These are phyloP conservation scores for Rutilus rutilus DNA, from an alignment of 2,113 vertebrate genomes.

Conservation along the genomic window DNA sequence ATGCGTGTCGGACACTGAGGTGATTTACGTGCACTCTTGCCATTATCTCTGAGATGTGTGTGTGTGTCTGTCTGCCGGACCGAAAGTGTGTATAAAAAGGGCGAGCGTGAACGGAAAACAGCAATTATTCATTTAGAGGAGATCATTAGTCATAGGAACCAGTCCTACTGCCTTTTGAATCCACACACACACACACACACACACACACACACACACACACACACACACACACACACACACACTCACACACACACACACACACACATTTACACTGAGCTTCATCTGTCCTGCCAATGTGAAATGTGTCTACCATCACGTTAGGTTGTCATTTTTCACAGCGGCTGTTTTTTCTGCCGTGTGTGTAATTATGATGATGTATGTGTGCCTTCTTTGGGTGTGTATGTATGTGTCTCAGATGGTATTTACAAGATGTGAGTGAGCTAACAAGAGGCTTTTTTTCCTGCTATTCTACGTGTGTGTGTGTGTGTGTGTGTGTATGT, in stretches of 20 bases:
- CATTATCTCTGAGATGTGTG: conserved; percentile 43
- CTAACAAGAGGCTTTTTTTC: conserved; percentile 39
- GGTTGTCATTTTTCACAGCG: conserved; percentile 46
- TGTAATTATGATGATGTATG: conserved; percentile 44
- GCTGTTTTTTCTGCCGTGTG: conserved; percentile 15
- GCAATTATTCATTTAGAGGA: conserved; percentile 59
- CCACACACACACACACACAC: conserved; percentile 25
- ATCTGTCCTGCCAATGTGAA: conserved; percentile 51
- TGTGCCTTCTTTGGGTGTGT: conserved; percentile 18
- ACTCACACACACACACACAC: too few species aligned
- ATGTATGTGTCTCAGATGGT: conserved; percentile 19
- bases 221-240: too few species aligned
- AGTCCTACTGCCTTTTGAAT: conserved; percentile 51
- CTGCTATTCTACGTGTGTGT: conserved; percentile 38
- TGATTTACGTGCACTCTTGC: conserved; percentile 52
- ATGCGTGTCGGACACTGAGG: conserved; percentile 53
- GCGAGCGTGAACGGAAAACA: conserved; percentile 53
- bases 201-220: too few species aligned
- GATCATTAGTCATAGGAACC: conserved; percentile 58
- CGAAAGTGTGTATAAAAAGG: conserved; percentile 40
- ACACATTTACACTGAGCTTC: conserved; percentile 32
- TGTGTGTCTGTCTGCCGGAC: conserved; percentile 21
- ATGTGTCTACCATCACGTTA: conserved; percentile 33
- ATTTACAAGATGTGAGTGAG: conserved; percentile 26
- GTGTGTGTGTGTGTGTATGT: background rate